phyloP scores from a whole-genome alignment of 2,888 invertebrate genomes.

The Rhamphomyia laevipes region DNA sequence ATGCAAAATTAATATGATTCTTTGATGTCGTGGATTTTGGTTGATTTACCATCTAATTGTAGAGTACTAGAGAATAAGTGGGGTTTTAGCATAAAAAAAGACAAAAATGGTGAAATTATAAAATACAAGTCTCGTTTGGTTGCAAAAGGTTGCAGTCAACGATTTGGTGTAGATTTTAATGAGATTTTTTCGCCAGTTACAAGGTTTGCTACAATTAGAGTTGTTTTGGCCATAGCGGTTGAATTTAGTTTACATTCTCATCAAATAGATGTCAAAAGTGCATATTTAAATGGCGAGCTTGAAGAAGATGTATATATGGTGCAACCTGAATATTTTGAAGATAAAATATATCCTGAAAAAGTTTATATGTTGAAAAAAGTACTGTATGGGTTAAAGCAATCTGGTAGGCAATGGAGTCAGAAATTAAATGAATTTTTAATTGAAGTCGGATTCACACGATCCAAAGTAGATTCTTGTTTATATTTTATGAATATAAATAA shows the following conservation, averaged over 20 bases:
- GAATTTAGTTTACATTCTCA: conserved; percentile 9
- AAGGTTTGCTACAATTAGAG: conserved; percentile 10
- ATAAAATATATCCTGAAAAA: not conserved
- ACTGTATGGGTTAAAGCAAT: conserved; percentile 16
- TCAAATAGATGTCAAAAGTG: conserved; percentile 8
- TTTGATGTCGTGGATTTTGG: conserved; percentile 11
- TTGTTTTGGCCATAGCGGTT: conserved; percentile 10
- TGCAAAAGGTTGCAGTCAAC: conserved; percentile 13
- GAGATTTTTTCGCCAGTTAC: conserved; percentile 16
- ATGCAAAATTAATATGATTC: too few relatives aligned
- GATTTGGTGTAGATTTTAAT: conserved; percentile 13
- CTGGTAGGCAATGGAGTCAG: conserved; percentile 12
- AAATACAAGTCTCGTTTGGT: conserved; percentile 1
- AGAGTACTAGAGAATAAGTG: too few relatives aligned
- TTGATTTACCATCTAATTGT: conserved; percentile 7
- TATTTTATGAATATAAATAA: too few relatives aligned
- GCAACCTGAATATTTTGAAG: conserved; percentile 8
- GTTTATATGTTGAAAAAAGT: conserved; percentile 13
- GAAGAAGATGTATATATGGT: conserved; percentile 10
- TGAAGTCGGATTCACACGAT: conserved; percentile 2
- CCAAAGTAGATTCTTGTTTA: too few relatives aligned
- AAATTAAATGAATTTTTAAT: conserved; percentile 4
- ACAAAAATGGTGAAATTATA: too few relatives aligned
- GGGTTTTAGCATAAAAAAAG: too few relatives aligned
- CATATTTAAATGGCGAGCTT: conserved; percentile 9